These are phyloP conservation scores for Ciconia maguari DNA, from an alignment of 2,113 vertebrate species.

Conservation along the genomic window DNA sequence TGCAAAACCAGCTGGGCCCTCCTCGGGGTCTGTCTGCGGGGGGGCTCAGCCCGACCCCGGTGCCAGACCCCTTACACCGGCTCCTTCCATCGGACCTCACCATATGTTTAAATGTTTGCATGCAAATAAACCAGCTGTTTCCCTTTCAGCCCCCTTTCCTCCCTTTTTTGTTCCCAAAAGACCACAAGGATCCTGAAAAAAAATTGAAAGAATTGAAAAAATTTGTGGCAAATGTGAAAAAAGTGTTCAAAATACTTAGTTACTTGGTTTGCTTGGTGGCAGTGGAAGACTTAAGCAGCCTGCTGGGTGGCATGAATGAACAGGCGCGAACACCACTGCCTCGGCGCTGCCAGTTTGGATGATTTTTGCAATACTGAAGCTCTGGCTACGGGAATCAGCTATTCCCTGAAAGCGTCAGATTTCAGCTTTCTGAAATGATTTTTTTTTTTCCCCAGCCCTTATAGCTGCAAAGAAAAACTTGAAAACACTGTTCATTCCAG, in stretches of 20 bases:
- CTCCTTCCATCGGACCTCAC: neutral
- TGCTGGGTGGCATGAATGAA: neutral
- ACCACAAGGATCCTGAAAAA: neutral
- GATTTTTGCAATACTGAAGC: neutral
- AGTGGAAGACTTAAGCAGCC: neutral
- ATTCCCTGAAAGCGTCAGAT: neutral
- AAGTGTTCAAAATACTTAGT: neutral
- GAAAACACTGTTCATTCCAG: neutral
- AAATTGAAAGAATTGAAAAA: accelerated
- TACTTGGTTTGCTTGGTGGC: neutral
- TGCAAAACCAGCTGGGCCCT: neutral
- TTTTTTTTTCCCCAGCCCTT: neutral
- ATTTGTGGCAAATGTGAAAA: neutral
- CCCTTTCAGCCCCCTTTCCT: neutral
- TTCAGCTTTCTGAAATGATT: neutral
- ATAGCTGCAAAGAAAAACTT: neutral
- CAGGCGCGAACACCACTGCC: neutral
- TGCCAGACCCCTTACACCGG: neutral
- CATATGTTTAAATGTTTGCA: neutral
- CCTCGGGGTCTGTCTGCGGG: neutral
- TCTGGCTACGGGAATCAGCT: neutral
- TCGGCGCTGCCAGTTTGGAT: neutral
- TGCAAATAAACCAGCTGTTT: neutral
- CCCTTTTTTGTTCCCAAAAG: neutral
- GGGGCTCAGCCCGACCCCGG: neutral